Evolutionary conservation across 1,140 invertebrate species (phyloP), one percentile per base, ranked within the genome.

Genomic region (Ostrea edulis): DNA sequence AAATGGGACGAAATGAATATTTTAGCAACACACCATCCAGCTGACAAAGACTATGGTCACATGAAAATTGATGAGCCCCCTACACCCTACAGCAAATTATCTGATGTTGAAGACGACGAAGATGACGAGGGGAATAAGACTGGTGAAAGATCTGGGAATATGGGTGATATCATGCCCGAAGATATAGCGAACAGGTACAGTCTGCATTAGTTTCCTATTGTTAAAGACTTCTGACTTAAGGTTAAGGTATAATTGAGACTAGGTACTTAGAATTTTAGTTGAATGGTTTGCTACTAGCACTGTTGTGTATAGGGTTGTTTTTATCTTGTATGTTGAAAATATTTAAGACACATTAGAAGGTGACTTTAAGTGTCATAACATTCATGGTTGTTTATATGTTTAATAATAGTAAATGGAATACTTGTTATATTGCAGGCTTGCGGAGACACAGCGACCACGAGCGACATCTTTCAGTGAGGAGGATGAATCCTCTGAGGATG

Each of bases 1-100:
- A 98, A 98, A 96, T 99, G 98, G 96, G 99, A 99, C 96, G 99
- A 99, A 96, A 98, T 99, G 97, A 99, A 99, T 95, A 99, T 99
- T 89, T 96, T 99, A 92, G 98, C 98, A 87, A 99, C 99, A 7
- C 96, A 98, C 93, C 99, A 99, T 96, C 99, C 99, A 65, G 95
- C 97, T 52, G 98, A 98, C 94, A 99, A 99, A 96, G 99, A 99
- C 95, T 99, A 99, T 95, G 99, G 99, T 12, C 98, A 99, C 93
- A 99, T 99, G 98, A 99, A 99, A 96, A 98, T 99, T 86, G 98
- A 99, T 93, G 99, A 99, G 95, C 94, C 95, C 11, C 98, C 58
- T 98, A 99, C 99, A 12, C 99, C 99, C 2, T 99, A 97, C 93
- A 97, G 97, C 94, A 97, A 97, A 90, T 96, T 96, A 91, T 96